Conservation (phyloP, 2,113 vertebrate species). For the Australoheros scitulus region DNA sequence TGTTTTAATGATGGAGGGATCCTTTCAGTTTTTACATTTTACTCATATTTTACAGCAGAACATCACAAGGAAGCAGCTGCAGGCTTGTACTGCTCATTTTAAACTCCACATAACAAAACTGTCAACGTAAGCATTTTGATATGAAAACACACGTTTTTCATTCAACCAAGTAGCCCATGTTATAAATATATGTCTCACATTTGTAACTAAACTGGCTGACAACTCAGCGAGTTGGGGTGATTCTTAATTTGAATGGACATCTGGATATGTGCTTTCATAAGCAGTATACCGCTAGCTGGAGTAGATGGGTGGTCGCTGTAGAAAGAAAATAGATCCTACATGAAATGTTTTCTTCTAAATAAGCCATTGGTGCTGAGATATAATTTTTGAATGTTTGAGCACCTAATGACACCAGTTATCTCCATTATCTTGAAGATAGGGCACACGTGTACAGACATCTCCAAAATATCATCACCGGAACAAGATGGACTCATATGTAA, state of each 20-base stretch:
- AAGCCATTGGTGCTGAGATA: background rate
- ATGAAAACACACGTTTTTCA: too few species aligned
- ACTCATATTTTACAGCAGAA: background rate
- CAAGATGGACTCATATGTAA: too few species aligned
- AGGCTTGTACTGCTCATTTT: too few species aligned
- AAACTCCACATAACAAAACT: background rate
- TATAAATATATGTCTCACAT: too few species aligned
- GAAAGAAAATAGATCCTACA: background rate
- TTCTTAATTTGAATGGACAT: background rate
- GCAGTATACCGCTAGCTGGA: background rate
- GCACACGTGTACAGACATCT: background rate
- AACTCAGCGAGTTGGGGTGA: rapidly evolving
- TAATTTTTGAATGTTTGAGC: too few species aligned
- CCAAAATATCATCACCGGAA: background rate
- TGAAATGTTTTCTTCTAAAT: background rate
- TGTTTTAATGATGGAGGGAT: background rate
- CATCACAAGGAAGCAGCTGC: background rate
- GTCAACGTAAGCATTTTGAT: background rate
- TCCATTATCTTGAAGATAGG: background rate
- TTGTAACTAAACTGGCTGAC: too few species aligned
- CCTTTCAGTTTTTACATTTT: background rate
- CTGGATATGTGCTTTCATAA: background rate
- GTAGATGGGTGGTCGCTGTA: background rate
- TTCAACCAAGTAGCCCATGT: too few species aligned
- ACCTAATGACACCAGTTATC: background rate